These are phyloP conservation scores for Harmothoe impar DNA, from an alignment of 2,888 invertebrate species.

Conservation along the genomic window DNA sequence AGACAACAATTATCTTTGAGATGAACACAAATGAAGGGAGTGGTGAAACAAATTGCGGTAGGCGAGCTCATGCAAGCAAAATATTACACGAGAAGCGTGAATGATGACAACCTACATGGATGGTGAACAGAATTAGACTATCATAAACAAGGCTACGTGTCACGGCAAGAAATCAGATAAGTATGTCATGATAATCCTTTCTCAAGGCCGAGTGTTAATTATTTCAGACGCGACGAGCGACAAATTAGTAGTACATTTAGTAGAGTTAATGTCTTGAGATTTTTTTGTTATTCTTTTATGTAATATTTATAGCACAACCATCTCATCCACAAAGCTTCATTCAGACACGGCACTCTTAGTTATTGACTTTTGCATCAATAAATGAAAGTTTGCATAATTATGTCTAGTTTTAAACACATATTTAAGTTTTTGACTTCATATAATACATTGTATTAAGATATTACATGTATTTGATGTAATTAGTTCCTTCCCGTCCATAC, in stretches of 20 bases:
- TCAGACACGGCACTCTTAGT: too few relatives aligned
- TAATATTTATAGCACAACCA: too few relatives aligned
- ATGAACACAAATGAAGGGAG: neutral
- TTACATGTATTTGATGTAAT: too few relatives aligned
- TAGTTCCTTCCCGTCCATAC: too few relatives aligned
- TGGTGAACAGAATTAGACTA: neutral
- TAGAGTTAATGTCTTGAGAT: too few relatives aligned
- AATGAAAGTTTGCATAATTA: too few relatives aligned
- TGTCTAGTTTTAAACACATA: too few relatives aligned
- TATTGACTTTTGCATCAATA: too few relatives aligned
- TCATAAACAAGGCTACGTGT: neutral
- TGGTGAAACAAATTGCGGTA: neutral
- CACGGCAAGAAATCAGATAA: neutral
- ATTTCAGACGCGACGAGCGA: neutral
- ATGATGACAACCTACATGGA: neutral
- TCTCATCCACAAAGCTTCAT: too few relatives aligned
- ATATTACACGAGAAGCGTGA: neutral
- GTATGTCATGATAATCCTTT: neutral
- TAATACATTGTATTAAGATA: too few relatives aligned
- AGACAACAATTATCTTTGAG: neutral
- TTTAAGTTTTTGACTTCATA: too few relatives aligned
- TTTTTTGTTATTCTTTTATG: too few relatives aligned
- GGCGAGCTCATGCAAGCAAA: constrained; percentile 27
- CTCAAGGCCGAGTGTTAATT: constrained; percentile 10
- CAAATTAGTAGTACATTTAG: neutral